Base-by-base conservation (phyloP, 2,797 vertebrate species). In the Clangula hyemalis region DNA sequence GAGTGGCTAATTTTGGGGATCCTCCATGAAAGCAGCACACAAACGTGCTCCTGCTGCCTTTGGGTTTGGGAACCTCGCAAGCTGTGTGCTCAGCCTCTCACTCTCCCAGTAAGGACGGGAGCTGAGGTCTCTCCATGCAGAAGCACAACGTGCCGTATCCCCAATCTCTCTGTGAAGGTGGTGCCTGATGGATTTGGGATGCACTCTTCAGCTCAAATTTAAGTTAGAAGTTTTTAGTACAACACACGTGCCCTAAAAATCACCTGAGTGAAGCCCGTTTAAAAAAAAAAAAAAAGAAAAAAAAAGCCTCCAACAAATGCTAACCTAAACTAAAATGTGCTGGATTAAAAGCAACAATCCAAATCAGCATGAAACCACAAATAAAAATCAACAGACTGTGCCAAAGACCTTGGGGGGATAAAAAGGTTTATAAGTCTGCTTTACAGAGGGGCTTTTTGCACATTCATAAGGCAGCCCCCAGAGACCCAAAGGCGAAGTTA, bases 351-450 rank as follows among this genome's bases (percentile, higher is more conserved):
- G 64, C 89, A 96, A 90, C 91, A 71, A 87, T 60, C 81, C 85
- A 78, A 94, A 95, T 88, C 92, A 93, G 95, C 96, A 93, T 49
- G 95, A 94, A 96, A 96, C 88, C 89, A 85, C 96, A 95, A 96
- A 88, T 92, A 94, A 94, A 95, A 91, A 78, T 7, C 86, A 87
- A 43, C 78, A 87, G 77, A 71, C 87, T 91, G 79, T 85, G 95
- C 85, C 90, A 90, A 93, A 93, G 93, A 41, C 85, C 89, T 92
- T 24, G 34, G 51, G 82, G 91, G 84, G 60, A 80, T 65, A 19
- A 77, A 70, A 81, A 85, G 60, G 78, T 89, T 88, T 93, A 0
- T 41, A 91, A 86, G 61, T 17, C 74, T 90, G 85, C 74, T 91
- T 87, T 87, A 66, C 89, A 93, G 86, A 80, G 70, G 90, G 66